Percentiles rank a stretch among this genome's conserved stretches.
Conservation (phyloP, 2,113 vertebrate genomes). For the Aviceda subcristata region DNA sequence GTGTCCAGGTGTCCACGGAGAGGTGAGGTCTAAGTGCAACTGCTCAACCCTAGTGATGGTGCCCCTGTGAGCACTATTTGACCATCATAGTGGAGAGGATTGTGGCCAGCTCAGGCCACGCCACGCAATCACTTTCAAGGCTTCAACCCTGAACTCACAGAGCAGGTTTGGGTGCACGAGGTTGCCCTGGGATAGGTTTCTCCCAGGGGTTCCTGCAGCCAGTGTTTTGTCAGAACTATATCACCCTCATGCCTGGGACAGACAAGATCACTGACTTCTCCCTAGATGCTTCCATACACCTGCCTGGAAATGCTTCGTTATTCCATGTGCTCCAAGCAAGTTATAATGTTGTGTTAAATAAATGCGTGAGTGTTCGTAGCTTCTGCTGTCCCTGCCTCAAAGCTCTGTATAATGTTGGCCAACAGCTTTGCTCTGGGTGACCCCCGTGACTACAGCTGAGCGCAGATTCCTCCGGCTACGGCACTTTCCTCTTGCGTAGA, state of each 20-base stretch:
- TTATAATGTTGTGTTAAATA: neutral
- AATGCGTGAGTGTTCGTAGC: neutral
- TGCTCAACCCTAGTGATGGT: neutral
- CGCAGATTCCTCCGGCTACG: neutral
- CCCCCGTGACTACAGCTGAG: neutral
- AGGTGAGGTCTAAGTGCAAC: neutral
- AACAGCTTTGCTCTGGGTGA: neutral
- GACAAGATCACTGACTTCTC: no score
- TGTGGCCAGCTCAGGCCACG: neutral
- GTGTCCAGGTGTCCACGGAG: neutral
- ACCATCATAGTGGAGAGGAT: neutral
- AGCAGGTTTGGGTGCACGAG: neutral
- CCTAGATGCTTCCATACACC: neutral
- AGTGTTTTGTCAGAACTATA: neutral
- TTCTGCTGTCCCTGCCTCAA: neutral
- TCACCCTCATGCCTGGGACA: neutral
- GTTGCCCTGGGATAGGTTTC: neutral
- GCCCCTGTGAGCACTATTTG: neutral
- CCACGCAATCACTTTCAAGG: rapidly evolving
- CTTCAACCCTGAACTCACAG: neutral
- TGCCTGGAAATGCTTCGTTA: neutral
- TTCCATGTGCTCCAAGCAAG: neutral
- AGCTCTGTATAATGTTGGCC: neutral
- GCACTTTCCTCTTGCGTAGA: neutral
- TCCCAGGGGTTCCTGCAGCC: neutral